Evolutionary conservation across 2,113 vertebrate species (phyloP), one percentile per base, ranked within the genome.

Genomic region (Phoenicopterus ruber): DNA sequence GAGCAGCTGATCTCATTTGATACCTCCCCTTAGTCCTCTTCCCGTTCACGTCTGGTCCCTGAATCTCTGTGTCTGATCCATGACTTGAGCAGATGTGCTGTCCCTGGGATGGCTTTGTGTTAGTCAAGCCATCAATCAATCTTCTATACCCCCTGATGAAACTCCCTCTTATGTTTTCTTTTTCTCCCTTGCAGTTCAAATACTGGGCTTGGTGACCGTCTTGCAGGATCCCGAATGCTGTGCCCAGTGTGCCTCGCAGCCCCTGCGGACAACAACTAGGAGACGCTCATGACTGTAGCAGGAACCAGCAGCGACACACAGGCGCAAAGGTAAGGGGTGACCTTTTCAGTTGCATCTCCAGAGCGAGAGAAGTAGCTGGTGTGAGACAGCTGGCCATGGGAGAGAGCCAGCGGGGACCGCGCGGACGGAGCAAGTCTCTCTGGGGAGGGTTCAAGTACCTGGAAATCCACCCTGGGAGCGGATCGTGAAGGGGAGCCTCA

Each of bases 311-410:
- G 91, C 0, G 1, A 66, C 73, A n/a, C 79, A 32, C 32, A 46
- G 72, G 95, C 38, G 29, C 73, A 32, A 52, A 98, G 97, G 97
- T 98, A 97, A 97, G 93, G 46, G 42, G 8, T 52, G 42, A 40
- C 58, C 47, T 90, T 67, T 46, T 31, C 18, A 3, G 0, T 15
- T 16, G 6, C 58, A 24, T 28, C 25, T 82, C 50, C 1, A 3
- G 22, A 32, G 50, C 3, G 36, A 62, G 50, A 44, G 70, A 73
- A 74, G n/a, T 5, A 12, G 70, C 29, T 58, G 66, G 26, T 50
- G 52, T 66, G 85, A 74, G 28, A 10, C 29, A 40, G 47, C 42
- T 70, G 66, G 55, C 38, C 10, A 8, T 22, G 13, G 25, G 22
- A 74, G 58, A 61, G 36, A 28, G 34, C 26, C 17, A 9, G 20